Percentiles rank a stretch among this genome's conserved stretches.
phyloP scores from a whole-genome alignment of 2,797 vertebrate species.

The Melanogrammus aeglefinus region DNA sequence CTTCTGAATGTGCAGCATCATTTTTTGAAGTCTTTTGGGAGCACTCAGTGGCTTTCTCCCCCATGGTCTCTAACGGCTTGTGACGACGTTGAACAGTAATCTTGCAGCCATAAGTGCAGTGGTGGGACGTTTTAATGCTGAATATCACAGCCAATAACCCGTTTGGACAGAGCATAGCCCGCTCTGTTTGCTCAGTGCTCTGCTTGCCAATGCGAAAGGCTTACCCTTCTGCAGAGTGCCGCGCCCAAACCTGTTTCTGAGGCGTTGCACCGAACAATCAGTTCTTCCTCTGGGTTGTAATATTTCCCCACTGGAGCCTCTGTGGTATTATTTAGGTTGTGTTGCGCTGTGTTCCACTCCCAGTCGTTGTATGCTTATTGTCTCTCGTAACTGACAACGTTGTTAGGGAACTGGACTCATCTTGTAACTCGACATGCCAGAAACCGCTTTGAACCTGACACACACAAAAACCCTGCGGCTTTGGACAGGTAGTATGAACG shows the following conservation, averaged over 20 bases:
- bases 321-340: constrained; percentile 19
- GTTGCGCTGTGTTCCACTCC: too few relatives aligned
- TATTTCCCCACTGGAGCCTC: constrained; percentile 21
- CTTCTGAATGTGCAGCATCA: too few relatives aligned
- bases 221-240: neutral
- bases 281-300: constrained; percentile 16
- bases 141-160: constrained; percentile 12
- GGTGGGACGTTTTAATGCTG: constrained; percentile 19
- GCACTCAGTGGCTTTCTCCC: too few relatives aligned
- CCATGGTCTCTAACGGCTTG: neutral
- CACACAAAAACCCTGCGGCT: constrained; percentile 27
- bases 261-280: constrained; percentile 13
- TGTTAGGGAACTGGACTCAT: constrained; percentile 7
- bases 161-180: neutral
- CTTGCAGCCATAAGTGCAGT: constrained; percentile 20
- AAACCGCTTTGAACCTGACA: constrained; percentile 20
- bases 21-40: too few relatives aligned
- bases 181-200: constrained; percentile 16
- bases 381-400: too few relatives aligned
- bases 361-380: too few relatives aligned
- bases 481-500: constrained; percentile 7
- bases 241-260: constrained; percentile 21
- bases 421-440: constrained; percentile 15
- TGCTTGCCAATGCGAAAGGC: too few relatives aligned
- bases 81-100: constrained; percentile 20